Conservation (phyloP, 2,113 vertebrate genomes). For the Clarias batrachus region DNA sequence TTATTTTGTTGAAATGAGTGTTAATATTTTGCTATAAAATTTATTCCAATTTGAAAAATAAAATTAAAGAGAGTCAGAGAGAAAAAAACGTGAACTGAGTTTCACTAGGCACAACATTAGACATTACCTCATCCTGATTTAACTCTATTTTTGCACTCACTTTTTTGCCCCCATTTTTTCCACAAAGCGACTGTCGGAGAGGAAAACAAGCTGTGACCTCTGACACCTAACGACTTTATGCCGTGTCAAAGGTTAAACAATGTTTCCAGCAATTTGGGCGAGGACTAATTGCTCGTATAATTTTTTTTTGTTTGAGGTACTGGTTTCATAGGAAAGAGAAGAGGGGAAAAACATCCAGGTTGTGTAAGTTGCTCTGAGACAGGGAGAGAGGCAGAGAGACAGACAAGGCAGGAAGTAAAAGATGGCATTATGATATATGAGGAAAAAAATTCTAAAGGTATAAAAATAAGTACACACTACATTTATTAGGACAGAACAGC, state of each 20-base stretch:
- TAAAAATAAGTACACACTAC: not conserved
- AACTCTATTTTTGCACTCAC: not conserved
- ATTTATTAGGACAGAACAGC: not conserved
- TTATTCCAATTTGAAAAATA: too few species aligned
- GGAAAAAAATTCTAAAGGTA: not conserved
- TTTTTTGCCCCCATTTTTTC: constrained; percentile 34
- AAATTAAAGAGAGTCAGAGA: not conserved
- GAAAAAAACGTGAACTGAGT: not conserved
- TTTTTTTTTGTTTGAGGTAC: constrained; percentile 48
- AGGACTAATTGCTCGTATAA: constrained; percentile 59
- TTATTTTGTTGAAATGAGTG: too few species aligned
- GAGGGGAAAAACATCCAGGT: not conserved
- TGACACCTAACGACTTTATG: constrained; percentile 72
- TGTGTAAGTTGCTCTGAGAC: not conserved
- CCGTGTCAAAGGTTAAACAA: constrained; percentile 77
- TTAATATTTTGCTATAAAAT: too few species aligned
- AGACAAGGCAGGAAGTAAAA: not conserved
- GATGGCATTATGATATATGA: not conserved
- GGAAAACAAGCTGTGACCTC: constrained; percentile 64
- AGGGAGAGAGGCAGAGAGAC: not conserved
- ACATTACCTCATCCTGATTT: not conserved
- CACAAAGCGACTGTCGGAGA: constrained; percentile 33
- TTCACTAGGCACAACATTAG: not conserved
- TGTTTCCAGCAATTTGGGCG: constrained; percentile 70
- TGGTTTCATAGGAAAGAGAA: constrained; percentile 24